These are phyloP conservation scores for Porites australiensis DNA, from an alignment of 64 coral and sea anemone species.

Conservation along the genomic window DNA sequence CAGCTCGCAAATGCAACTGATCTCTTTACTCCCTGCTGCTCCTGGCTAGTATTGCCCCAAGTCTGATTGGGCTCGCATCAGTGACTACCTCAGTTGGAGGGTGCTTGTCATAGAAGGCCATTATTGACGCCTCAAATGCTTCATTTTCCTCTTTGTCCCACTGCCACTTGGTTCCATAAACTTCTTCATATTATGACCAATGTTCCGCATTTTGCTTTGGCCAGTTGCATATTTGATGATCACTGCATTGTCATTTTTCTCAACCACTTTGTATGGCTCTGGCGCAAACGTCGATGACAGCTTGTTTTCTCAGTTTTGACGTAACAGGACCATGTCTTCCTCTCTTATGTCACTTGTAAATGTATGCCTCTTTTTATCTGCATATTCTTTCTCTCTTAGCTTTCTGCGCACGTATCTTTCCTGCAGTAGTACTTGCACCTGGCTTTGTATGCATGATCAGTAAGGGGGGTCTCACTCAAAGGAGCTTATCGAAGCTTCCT, in stretches of 20 bases:
- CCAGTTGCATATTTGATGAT: conserved; percentile 24
- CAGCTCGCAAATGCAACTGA: neutral
- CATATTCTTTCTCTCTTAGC: conserved; percentile 70
- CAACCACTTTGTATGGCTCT: conserved; percentile 60
- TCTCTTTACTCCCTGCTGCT: neutral
- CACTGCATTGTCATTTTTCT: conserved; percentile 67
- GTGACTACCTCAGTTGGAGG: neutral
- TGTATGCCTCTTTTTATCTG: conserved; percentile 44
- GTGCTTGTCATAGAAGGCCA: conserved; percentile 30
- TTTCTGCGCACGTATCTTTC: conserved; percentile 62
- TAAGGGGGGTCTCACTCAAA: neutral
- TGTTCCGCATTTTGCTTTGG: conserved; percentile 63
- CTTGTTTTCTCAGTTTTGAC: conserved; percentile 68
- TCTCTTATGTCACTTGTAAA: neutral
- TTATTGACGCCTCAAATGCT: neutral
- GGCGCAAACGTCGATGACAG: conserved; percentile 52
- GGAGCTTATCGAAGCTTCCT: conserved; percentile 58
- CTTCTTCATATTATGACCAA: conserved; percentile 60
- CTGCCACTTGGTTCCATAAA: neutral
- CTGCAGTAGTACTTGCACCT: conserved; percentile 54
- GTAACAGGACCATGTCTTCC: conserved; percentile 6
- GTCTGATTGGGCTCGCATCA: conserved; percentile 15
- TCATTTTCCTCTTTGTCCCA: conserved; percentile 29
- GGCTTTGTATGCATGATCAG: conserved; percentile 55
- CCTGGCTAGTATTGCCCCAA: neutral